Conservation (phyloP, 1,140 invertebrate genomes). For the Armadillidium nasatum region DNA sequence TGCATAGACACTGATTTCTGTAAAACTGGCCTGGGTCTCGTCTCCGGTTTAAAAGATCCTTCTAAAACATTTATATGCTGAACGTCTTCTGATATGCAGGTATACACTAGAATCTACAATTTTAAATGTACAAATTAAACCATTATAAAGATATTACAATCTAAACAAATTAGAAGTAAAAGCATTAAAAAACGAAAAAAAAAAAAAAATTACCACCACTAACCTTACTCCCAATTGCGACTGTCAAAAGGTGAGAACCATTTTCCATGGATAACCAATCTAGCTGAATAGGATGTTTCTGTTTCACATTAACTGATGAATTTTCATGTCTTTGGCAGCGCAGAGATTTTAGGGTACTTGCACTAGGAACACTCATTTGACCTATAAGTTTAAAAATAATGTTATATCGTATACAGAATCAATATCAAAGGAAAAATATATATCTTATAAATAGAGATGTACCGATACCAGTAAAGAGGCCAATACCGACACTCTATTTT, state of each 20-base stretch:
- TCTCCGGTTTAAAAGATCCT: constrained; percentile 75
- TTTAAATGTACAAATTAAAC: constrained; percentile 5
- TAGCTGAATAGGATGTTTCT: constrained; percentile 70
- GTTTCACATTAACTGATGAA: constrained; percentile 46
- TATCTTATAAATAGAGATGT: too few relatives aligned
- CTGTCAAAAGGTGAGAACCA: constrained; percentile 94
- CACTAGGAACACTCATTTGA: constrained; percentile 81
- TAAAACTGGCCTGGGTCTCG: constrained; percentile 71
- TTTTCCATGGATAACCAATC: constrained; percentile 99
- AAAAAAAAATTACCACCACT: too few relatives aligned
- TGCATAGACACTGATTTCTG: constrained; percentile 60
- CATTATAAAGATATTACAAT: too few relatives aligned
- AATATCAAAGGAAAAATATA: too few relatives aligned
- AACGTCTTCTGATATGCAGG: constrained; percentile 79
- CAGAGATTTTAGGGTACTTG: constrained; percentile 83
- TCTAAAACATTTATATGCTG: constrained; percentile 78
- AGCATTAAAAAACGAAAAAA: too few relatives aligned
- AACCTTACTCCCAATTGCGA: constrained; percentile 85
- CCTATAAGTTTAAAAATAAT: constrained; percentile 49
- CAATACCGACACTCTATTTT: too few relatives aligned
- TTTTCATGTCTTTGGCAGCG: constrained; percentile 54
- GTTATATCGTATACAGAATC: not conserved
- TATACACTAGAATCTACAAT: constrained; percentile 66
- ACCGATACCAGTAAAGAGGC: too few relatives aligned
- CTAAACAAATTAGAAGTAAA: too few relatives aligned